Percentiles rank a stretch among this genome's conserved stretches.
phyloP scores from a whole-genome alignment of 2,888 invertebrate genomes.

The Nowickia ferox region DNA sequence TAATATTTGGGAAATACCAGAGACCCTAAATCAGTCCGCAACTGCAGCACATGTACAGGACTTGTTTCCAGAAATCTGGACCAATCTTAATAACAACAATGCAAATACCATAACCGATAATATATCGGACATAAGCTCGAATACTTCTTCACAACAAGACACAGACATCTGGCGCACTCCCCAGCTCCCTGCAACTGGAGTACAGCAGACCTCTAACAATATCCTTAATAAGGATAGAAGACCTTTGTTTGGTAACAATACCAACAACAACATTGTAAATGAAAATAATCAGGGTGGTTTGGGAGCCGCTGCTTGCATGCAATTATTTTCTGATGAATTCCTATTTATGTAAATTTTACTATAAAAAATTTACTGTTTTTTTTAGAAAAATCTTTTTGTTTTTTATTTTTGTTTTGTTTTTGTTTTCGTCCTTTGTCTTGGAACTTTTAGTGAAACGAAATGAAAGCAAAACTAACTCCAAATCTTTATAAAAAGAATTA shows the following conservation, averaged over 20 bases:
- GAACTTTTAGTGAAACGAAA: slow-evolving; percentile 56
- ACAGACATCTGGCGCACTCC: slow-evolving; percentile 74
- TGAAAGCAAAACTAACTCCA: slow-evolving; percentile 48
- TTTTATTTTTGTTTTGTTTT: slow-evolving; percentile 43
- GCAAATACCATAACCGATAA: slow-evolving; percentile 59
- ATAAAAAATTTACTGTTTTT: slow-evolving; percentile 31
- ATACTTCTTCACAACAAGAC: slow-evolving; percentile 75
- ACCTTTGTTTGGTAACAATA: slow-evolving; percentile 53
- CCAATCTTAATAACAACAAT: slow-evolving; percentile 74
- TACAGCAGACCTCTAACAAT: slow-evolving; percentile 29
- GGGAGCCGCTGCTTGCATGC: slow-evolving; percentile 83
- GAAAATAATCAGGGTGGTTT: slow-evolving; percentile 71
- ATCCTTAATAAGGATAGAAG: slow-evolving; percentile 55
- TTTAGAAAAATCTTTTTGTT: slow-evolving; percentile 70
- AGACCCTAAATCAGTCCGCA: slow-evolving; percentile 71
- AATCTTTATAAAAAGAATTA: slow-evolving; percentile 40
- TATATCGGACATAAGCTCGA: slow-evolving; percentile 78
- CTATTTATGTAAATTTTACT: slow-evolving; percentile 83
- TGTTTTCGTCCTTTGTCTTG: slow-evolving; percentile 26
- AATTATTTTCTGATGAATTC: slow-evolving; percentile 86
- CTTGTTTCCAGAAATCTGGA: slow-evolving; percentile 82
- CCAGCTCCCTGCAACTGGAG: slow-evolving; percentile 56
- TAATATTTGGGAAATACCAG: slow-evolving; percentile 81
- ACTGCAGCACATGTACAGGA: slow-evolving; percentile 68
- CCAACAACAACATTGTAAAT: slow-evolving; percentile 40